phyloP scores from a whole-genome alignment of 2,113 vertebrate genomes.

The Fulica atra region DNA sequence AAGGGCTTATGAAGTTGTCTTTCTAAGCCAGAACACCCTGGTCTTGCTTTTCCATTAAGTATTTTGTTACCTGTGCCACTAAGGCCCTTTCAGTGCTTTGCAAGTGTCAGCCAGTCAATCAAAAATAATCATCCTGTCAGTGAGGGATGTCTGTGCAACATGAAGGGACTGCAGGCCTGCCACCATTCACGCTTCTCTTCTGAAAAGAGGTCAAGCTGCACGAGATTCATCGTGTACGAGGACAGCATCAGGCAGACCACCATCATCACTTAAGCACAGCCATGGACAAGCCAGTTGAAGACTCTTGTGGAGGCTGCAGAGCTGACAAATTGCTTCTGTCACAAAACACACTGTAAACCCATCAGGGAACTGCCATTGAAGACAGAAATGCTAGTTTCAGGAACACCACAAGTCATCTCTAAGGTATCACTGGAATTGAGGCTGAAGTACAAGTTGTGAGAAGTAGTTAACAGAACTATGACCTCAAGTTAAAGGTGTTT shows the following conservation, averaged over 20 bases:
- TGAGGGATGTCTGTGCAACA: not conserved
- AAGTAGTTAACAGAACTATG: not conserved
- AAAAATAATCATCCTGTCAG: not conserved
- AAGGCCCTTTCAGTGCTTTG: not conserved
- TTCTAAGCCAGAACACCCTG: not conserved
- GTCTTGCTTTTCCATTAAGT: not conserved
- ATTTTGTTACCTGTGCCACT: not conserved
- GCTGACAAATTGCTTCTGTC: not conserved
- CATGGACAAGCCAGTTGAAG: not conserved
- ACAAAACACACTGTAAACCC: too few species aligned
- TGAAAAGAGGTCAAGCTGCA: too few species aligned
- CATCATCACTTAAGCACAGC: not conserved
- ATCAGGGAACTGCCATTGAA: not conserved
- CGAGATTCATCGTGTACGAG: accelerated
- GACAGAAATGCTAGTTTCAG: not conserved
- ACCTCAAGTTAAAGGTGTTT: not conserved
- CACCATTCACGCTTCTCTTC: not conserved
- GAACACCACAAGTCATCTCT: not conserved
- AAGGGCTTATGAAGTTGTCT: not conserved
- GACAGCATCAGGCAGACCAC: not conserved
- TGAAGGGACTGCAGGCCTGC: not conserved
- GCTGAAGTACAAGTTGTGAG: not conserved
- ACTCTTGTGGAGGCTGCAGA: not conserved
- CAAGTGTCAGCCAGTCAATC: too few species aligned
- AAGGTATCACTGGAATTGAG: not conserved